Percentiles rank a stretch among this genome's conserved stretches.
Evolutionary conservation across 64 coral and sea anemone species (phyloP).

Genomic region (Actinia tenebrosa): DNA sequence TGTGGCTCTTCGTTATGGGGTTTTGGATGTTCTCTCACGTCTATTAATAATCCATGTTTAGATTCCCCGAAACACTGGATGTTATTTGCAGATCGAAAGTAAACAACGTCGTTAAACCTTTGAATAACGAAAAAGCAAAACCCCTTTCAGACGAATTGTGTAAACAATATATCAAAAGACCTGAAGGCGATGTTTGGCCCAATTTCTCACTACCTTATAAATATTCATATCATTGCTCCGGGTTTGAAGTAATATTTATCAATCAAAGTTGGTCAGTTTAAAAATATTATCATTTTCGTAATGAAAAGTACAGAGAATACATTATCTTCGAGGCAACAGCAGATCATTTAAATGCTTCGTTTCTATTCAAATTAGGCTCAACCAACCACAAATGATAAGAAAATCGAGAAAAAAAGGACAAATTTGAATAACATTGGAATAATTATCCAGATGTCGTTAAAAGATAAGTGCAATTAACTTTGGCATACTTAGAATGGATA

Average conservation of each 20-base stretch:
- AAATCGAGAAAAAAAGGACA: not conserved
- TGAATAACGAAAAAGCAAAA: constrained; percentile 25
- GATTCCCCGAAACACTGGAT: not conserved
- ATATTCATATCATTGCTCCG: not conserved
- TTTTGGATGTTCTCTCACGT: not conserved
- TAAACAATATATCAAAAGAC: constrained; percentile 19
- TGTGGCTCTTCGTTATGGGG: not conserved
- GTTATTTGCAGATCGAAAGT: constrained; percentile 10
- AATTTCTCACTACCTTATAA: not conserved
- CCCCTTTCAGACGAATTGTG: constrained; percentile 21
- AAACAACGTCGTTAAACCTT: constrained; percentile 23
- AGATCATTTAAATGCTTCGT: not conserved
- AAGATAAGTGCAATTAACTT: constrained; percentile 26
- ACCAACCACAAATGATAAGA: constrained; percentile 3
- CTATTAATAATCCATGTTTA: not conserved
- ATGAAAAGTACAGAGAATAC: not conserved
- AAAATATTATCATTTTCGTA: not conserved
- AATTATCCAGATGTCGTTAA: constrained; percentile 10
- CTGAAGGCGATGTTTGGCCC: not conserved
- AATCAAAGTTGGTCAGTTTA: not conserved
- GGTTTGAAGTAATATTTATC: not conserved
- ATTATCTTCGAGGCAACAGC: not conserved
- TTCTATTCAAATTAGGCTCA: not conserved
- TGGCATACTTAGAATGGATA: constrained; percentile 26
- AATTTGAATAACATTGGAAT: constrained; percentile 21